These are phyloP conservation scores for Chalcosyrphus nemorum DNA, from an alignment of 2,888 invertebrate species.

Conservation along the genomic window DNA sequence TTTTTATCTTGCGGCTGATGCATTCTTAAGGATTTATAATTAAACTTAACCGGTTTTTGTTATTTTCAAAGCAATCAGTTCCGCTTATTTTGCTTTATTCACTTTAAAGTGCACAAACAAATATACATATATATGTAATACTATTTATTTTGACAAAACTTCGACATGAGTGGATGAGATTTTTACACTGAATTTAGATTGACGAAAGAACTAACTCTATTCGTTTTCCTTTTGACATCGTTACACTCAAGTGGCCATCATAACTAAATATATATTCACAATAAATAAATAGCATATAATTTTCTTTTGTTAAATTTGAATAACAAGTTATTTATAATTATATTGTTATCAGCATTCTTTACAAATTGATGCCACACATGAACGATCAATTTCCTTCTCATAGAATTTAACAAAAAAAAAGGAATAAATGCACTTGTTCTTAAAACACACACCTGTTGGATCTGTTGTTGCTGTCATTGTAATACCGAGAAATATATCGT, in stretches of 20 bases:
- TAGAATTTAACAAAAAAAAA: not conserved
- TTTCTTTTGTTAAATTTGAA: not conserved
- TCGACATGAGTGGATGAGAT: not conserved
- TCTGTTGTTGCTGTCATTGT: conserved; percentile 44
- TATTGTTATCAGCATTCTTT: not conserved
- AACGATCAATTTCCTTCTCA: not conserved
- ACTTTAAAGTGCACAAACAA: not conserved
- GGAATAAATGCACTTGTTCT: not conserved
- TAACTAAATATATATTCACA: not conserved
- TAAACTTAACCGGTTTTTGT: too few species aligned
- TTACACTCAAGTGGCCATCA: not conserved
- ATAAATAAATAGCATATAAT: not conserved
- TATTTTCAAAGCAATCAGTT: too few species aligned
- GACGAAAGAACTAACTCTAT: not conserved
- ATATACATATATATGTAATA: too few species aligned
- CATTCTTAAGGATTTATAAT: not conserved
- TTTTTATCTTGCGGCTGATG: not conserved
- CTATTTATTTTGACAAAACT: not conserved
- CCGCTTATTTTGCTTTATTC: not conserved
- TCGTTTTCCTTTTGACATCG: not conserved
- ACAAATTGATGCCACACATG: not conserved
- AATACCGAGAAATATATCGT: not conserved
- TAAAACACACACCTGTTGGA: conserved; percentile 53
- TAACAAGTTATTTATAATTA: conserved; percentile 6
- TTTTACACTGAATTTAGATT: not conserved